Percentiles rank a stretch among this genome's conserved stretches.
phyloP scores from a whole-genome alignment of 1,140 invertebrate genomes.

The Polyergus mexicanus region DNA sequence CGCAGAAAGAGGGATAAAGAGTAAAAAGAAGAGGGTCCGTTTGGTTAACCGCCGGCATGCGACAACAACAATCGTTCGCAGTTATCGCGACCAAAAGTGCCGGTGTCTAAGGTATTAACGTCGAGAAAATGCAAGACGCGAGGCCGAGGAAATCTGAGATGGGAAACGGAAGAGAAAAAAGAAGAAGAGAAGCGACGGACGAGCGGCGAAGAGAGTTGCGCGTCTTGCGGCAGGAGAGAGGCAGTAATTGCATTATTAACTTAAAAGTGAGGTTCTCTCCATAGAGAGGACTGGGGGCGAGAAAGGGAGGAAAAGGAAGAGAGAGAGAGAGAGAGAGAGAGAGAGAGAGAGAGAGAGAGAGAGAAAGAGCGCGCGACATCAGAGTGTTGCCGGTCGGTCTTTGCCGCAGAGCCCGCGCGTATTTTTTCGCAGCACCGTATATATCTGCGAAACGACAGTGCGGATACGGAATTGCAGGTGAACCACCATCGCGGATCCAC shows the following conservation, averaged over 20 bases:
- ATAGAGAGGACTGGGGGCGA: constrained; percentile 23
- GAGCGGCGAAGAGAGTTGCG: constrained; percentile 63
- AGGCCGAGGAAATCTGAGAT: constrained; percentile 6
- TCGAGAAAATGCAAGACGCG: constrained; percentile 45
- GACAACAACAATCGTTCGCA: constrained; percentile 46
- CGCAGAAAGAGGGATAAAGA: constrained; percentile 1
- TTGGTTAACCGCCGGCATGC: not conserved
- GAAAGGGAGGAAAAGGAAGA: not conserved
- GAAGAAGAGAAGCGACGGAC: not conserved
- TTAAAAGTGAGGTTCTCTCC: constrained; percentile 81
- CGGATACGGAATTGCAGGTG: constrained; percentile 59
- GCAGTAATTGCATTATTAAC: constrained; percentile 84
- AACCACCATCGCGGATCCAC: constrained; percentile 46
- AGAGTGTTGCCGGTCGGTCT: constrained; percentile 54
- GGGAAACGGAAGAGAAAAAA: constrained; percentile 18
- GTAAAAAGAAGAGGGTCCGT: not conserved
- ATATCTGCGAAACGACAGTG: constrained; percentile 64
- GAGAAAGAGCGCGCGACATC: constrained; percentile 74
- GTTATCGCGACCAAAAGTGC: constrained; percentile 46
- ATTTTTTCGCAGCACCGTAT: constrained; percentile 58
- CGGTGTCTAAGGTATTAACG: constrained; percentile 54
- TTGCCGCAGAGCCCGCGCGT: constrained; percentile 31
- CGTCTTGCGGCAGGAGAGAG: constrained; percentile 70
- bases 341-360: not conserved
- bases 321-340: constrained; percentile 8